Evolutionary conservation across 2,797 vertebrate species (phyloP), one percentile per base, ranked within the genome.

Genomic region (Momotus momota): DNA sequence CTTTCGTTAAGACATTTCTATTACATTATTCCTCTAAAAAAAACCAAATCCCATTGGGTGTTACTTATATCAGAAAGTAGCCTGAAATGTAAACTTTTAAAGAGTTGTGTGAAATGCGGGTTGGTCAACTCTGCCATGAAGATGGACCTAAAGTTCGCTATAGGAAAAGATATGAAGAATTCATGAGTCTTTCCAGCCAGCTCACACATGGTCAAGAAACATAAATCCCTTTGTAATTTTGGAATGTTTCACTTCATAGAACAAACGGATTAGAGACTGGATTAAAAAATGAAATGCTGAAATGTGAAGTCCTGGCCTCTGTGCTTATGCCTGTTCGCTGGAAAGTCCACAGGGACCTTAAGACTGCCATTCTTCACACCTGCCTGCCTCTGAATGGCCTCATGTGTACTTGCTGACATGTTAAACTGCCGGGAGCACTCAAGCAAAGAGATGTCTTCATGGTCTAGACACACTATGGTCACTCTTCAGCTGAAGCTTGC

Each of bases 201-300:
- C 48, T 80, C 64, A 78, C 90, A 87, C 19, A n/a, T 66, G 52
- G 82, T 90, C 57, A 67, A 85, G 61, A 52, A 86, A 82, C 29
- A 80, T 6, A 93, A 90, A 92, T 51, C 55, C 67, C 67, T 92
- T 88, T 57, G 78, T 85, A 88, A 91, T 94, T 93, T 88, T 80
- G 67, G 43, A 91, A 90, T 80, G 60, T 88, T 86, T 80, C 82
- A 88, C 77, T 91, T 90, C 46, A 71, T 71, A 65, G 75, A 95
- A 67, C 33, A 92, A 85, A 87, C 58, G 78, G 57, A 86, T 94
- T 88, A 84, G 55, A 81, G 54, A 67, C 33, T 81, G 79, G 54
- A 88, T 92, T 94, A 55, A 94, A 88, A 94, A 95, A 73, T 52
- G 55, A 48, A 79, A 88, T 12, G 22, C 26, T 52, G 70, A 81